Conservation (phyloP, 2,888 invertebrate genomes). For the Apoderus coryli region DNA sequence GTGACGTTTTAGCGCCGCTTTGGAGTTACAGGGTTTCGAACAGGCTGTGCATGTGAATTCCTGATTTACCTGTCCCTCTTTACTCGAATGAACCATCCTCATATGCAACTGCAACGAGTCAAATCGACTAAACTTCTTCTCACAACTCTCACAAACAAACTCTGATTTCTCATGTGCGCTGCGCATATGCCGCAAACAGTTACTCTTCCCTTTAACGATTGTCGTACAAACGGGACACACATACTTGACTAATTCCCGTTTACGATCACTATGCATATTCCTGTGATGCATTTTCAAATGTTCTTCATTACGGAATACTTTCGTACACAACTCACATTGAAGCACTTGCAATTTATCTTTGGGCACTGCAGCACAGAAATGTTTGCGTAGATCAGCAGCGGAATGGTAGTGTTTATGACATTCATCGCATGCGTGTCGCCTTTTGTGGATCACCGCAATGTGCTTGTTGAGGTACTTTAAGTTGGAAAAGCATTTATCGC, state of each 20-base stretch:
- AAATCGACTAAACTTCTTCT: slow-evolving; percentile 17
- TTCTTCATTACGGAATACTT: slow-evolving; percentile 20
- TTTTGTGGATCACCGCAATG: slow-evolving; percentile 24
- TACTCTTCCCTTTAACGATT: slow-evolving; percentile 12
- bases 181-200: slow-evolving; percentile 27
- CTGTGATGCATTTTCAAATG: slow-evolving; percentile 24
- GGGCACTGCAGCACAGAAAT: slow-evolving; percentile 21
- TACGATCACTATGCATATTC: no score
- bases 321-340: slow-evolving; percentile 23
- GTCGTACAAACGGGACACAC: slow-evolving; percentile 14
- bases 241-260: no score
- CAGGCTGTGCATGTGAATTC: slow-evolving; percentile 20
- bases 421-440: slow-evolving; percentile 21
- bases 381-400: slow-evolving; percentile 20
- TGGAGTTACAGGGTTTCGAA: slow-evolving; percentile 18
- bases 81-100: slow-evolving; percentile 23
- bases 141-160: slow-evolving; percentile 21
- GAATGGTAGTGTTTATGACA: slow-evolving; percentile 23
- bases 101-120: slow-evolving; percentile 28
- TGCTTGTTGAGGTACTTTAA: slow-evolving; percentile 36
- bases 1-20: slow-evolving; percentile 18
- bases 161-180: slow-evolving; percentile 23
- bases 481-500: slow-evolving; percentile 30
- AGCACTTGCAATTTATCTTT: slow-evolving; percentile 18
- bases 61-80: slow-evolving; percentile 8